These are phyloP conservation scores for Notoglanidium macrostoma DNA, from an alignment of 2,797 vertebrate genomes.

Conservation along the genomic window DNA sequence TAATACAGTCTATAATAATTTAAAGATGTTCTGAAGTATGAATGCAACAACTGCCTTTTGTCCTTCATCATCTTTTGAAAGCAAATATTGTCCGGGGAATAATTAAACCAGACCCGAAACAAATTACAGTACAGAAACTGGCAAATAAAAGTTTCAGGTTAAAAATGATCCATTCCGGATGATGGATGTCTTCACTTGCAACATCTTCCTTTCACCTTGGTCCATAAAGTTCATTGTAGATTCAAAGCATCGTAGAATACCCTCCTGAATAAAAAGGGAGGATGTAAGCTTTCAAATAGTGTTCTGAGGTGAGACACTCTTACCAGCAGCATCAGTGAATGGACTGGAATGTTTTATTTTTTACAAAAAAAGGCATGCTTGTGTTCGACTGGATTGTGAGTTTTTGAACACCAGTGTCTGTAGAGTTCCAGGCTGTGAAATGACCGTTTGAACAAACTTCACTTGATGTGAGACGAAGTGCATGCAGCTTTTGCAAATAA, in stretches of 20 bases:
- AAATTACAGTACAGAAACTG: constrained; percentile 44
- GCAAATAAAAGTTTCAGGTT: constrained; percentile 28
- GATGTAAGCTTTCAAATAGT: not conserved
- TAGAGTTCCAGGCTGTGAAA: constrained; percentile 15
- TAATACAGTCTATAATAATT: constrained; percentile 79
- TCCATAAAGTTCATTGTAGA: constrained; percentile 33
- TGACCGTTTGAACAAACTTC: constrained; percentile 10
- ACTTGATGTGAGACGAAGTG: constrained; percentile 57
- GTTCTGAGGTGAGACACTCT: constrained; percentile 34
- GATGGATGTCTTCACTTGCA: constrained; percentile 28
- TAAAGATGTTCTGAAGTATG: constrained; percentile 71
- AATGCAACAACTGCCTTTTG: constrained; percentile 61
- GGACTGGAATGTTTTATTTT: constrained; percentile 1
- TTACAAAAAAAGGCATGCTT: not conserved
- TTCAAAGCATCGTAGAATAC: not conserved
- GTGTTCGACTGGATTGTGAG: not conserved
- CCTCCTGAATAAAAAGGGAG: constrained; percentile 16
- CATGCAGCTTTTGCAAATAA: constrained; percentile 60
- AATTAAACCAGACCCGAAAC: constrained; percentile 38
- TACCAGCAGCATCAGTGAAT: constrained; percentile 33
- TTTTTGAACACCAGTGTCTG: not conserved
- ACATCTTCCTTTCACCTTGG: constrained; percentile 21
- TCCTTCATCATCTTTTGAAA: constrained; percentile 62
- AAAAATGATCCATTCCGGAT: constrained; percentile 26
- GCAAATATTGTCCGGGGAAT: constrained; percentile 62